Percentiles rank a stretch among this genome's conserved stretches.
Evolutionary conservation across 2,113 vertebrate genomes (phyloP).

Genomic region (Gavialis gangeticus): DNA sequence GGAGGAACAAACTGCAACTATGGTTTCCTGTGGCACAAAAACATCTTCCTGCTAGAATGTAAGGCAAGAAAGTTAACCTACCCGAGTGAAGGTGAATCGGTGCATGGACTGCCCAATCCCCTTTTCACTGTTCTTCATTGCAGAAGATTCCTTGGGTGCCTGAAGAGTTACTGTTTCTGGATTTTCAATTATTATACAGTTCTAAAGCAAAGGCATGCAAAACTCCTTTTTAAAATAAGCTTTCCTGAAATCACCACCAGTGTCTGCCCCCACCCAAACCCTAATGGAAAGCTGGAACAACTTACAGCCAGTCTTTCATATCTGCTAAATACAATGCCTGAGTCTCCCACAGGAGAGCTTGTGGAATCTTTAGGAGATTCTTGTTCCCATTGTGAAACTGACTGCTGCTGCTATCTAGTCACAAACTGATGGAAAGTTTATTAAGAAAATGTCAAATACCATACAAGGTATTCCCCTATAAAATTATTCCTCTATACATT

Average conservation of each 20-base stretch:
- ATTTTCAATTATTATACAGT: slow-evolving; percentile 85
- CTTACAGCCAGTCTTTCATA: no score
- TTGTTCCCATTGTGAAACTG: no score
- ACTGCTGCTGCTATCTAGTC: no score
- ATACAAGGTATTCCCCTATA: no score
- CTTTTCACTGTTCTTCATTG: slow-evolving; percentile 87
- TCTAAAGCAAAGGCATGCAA: slow-evolving; percentile 65
- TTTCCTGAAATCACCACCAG: neutral
- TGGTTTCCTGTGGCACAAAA: neutral
- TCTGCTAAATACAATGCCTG: no score
- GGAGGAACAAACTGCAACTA: neutral
- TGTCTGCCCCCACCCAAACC: no score
- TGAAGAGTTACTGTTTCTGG: slow-evolving; percentile 81
- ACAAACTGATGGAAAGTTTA: no score
- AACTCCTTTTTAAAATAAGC: neutral
- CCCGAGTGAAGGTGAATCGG: slow-evolving; percentile 89
- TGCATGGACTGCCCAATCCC: slow-evolving; percentile 84
- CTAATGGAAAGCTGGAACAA: no score
- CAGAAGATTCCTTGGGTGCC: slow-evolving; percentile 87
- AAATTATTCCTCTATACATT: no score
- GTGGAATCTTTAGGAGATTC: no score
- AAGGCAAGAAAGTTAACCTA: slow-evolving; percentile 16
- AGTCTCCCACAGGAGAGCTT: no score
- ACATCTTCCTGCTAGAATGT: neutral
- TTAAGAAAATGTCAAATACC: no score